phyloP scores from a whole-genome alignment of 2,888 invertebrate genomes.

The Oligia fasciuncula region DNA sequence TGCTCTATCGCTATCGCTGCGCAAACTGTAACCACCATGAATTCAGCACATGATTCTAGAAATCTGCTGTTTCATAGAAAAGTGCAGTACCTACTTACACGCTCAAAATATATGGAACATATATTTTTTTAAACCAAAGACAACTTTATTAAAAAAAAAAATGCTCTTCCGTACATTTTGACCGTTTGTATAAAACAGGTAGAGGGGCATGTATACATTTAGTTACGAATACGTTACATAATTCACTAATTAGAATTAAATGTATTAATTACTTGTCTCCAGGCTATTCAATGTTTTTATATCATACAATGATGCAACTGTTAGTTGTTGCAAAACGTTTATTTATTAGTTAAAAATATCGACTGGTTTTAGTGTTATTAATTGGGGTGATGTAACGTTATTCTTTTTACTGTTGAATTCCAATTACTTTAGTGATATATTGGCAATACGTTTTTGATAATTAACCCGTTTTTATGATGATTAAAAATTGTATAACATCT shows the following conservation, averaged over 20 bases:
- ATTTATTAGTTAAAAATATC: slow-evolving; percentile 37
- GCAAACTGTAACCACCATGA: too few relatives aligned
- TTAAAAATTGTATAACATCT: slow-evolving; percentile 24
- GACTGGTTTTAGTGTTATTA: slow-evolving; percentile 36
- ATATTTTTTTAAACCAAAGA: too few relatives aligned
- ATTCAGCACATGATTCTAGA: too few relatives aligned
- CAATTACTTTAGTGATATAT: slow-evolving; percentile 49
- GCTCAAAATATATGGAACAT: too few relatives aligned
- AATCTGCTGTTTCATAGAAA: too few relatives aligned
- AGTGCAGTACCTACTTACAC: too few relatives aligned
- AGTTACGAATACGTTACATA: not conserved
- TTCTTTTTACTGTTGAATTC: slow-evolving; percentile 9
- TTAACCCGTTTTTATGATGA: slow-evolving; percentile 31
- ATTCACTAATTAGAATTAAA: not conserved
- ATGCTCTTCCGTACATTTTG: too few relatives aligned
- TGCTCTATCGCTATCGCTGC: too few relatives aligned
- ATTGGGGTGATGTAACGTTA: slow-evolving; percentile 45
- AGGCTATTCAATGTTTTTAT: slow-evolving; percentile 20
- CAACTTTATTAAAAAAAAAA: too few relatives aligned
- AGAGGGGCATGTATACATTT: not conserved
- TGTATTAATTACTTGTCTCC: not conserved
- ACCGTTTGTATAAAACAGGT: too few relatives aligned
- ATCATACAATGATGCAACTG: slow-evolving; percentile 31
- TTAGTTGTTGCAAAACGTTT: slow-evolving; percentile 37
- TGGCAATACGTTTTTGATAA: slow-evolving; percentile 21